phyloP scores from a whole-genome alignment of 2,113 vertebrate species.

The western clawed frog (Xenopus tropicalis) region UCB_Xtro_10.0 CM004446.2:4954001-4954500 shows the following conservation, averaged over 20 bases:
- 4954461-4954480: constrained; percentile 18
- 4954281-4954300: constrained; percentile 20
- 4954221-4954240: constrained; percentile 16
- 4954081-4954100: no score
- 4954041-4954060: no score
- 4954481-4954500: constrained; percentile 4
- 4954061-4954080: no score
- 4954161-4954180: constrained; percentile 26
- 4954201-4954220: not conserved
- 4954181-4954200: constrained; percentile 9
- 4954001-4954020: no score
- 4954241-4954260: not conserved
- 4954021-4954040: no score
- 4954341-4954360: constrained; percentile 50
- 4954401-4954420: constrained; percentile 27
- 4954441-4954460: constrained; percentile 29
- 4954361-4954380: constrained; percentile 39
- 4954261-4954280: not conserved
- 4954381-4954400: constrained; percentile 43
- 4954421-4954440: constrained; percentile 35
- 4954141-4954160: not conserved
- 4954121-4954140: not conserved
- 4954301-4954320: constrained; percentile 44
- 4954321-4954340: constrained; percentile 53
- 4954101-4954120: no score